phyloP scores from a whole-genome alignment of 2,888 invertebrate genomes.

The Schizaphis graminum region DNA sequence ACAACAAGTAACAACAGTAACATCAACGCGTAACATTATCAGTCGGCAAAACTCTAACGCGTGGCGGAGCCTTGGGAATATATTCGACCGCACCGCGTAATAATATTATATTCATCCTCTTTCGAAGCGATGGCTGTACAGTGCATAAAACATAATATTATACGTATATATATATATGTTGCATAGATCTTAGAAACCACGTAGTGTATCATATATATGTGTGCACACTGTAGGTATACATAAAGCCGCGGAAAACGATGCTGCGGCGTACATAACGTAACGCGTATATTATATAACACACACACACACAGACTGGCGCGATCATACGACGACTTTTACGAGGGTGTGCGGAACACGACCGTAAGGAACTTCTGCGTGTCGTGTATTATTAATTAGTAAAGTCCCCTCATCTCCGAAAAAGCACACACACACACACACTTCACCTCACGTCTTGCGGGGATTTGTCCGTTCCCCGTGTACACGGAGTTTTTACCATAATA shows the following conservation, averaged over 20 bases:
- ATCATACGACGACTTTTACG: background rate
- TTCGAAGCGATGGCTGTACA: background rate
- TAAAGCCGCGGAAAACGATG: background rate
- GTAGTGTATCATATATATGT: background rate
- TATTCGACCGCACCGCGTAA: background rate
- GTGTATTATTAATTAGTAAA: constrained; percentile 56
- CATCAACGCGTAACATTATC: constrained; percentile 7
- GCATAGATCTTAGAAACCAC: background rate
- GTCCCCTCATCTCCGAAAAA: background rate
- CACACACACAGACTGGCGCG: background rate
- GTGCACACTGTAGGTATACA: too few relatives aligned
- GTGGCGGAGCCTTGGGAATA: constrained; percentile 15
- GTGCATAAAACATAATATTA: background rate
- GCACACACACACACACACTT: too few relatives aligned
- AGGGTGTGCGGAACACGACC: background rate
- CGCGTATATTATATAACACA: background rate
- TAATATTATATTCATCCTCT: constrained; percentile 1
- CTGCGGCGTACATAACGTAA: background rate
- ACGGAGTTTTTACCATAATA: background rate
- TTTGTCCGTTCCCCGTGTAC: background rate
- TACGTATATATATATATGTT: too few relatives aligned
- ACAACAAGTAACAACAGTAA: background rate
- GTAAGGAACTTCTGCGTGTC: constrained; percentile 44
- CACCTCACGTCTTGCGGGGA: background rate
- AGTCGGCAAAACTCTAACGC: constrained; percentile 9